Evolutionary conservation across 2,888 invertebrate genomes (phyloP).

Genomic region (Meghimatium bilineatum): DNA sequence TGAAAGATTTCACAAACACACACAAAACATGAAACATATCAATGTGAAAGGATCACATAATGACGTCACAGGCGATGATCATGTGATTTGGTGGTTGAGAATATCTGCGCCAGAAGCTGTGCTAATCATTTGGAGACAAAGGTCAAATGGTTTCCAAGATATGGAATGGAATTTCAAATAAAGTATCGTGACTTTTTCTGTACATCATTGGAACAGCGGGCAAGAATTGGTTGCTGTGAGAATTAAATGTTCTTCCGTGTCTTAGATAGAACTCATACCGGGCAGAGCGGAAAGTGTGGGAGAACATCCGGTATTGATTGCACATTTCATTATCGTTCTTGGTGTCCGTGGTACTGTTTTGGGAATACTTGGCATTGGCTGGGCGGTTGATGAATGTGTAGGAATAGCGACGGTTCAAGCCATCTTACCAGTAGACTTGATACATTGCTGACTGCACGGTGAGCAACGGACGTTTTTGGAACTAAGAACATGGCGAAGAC

Average conservation of each 20-base stretch:
- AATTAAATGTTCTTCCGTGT: background rate
- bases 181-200: background rate
- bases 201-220: background rate
- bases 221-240: background rate
- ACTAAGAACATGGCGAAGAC: too few species aligned
- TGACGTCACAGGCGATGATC: background rate
- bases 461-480: background rate
- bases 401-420: background rate
- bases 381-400: background rate
- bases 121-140: too few species aligned
- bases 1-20: too few species aligned
- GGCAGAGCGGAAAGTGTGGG: background rate
- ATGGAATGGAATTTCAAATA: background rate
- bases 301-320: slow-evolving; percentile 3
- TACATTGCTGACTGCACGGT: too few species aligned
- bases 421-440: background rate
- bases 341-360: background rate
- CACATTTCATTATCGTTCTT: background rate
- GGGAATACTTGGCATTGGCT: background rate
- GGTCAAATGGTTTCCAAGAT: background rate
- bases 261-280: background rate
- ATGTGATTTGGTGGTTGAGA: too few species aligned
- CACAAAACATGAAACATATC: too few species aligned
- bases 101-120: too few species aligned
- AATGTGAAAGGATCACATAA: too few species aligned